Conservation (phyloP, 1,140 invertebrate species). For the Rhagoletis pomonella region DNA sequence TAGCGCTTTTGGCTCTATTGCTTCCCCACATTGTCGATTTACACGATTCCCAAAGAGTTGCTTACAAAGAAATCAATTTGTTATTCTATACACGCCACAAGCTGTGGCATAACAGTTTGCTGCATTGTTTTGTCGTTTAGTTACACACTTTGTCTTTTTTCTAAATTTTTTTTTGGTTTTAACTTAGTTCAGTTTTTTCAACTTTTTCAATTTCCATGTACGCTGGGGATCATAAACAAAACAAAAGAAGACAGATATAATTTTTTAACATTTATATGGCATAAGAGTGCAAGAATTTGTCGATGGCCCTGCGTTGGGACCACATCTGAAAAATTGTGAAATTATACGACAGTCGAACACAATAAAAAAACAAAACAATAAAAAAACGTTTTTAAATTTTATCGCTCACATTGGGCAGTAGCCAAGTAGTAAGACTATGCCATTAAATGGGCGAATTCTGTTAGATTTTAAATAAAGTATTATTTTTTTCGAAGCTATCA, state of each 20-base stretch:
- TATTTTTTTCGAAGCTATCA: too few species aligned
- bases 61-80: background rate
- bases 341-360: background rate
- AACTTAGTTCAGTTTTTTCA: too few species aligned
- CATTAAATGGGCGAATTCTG: too few species aligned
- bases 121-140: background rate
- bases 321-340: background rate
- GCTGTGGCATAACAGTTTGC: background rate
- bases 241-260: too few species aligned
- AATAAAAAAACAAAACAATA: background rate
- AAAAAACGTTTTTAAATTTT: too few species aligned
- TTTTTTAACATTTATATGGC: too few species aligned
- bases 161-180: too few species aligned
- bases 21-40: background rate
- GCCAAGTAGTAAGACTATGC: too few species aligned
- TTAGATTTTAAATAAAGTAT: too few species aligned
- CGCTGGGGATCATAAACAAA: background rate
- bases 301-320: background rate
- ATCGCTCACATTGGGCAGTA: too few species aligned
- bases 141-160: too few species aligned
- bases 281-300: background rate
- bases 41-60: background rate
- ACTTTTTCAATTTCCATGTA: background rate
- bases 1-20: background rate
- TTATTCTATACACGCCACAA: constrained; percentile 16